phyloP scores from a whole-genome alignment of 2,797 vertebrate species.

The Phylloscopus collybita region DNA sequence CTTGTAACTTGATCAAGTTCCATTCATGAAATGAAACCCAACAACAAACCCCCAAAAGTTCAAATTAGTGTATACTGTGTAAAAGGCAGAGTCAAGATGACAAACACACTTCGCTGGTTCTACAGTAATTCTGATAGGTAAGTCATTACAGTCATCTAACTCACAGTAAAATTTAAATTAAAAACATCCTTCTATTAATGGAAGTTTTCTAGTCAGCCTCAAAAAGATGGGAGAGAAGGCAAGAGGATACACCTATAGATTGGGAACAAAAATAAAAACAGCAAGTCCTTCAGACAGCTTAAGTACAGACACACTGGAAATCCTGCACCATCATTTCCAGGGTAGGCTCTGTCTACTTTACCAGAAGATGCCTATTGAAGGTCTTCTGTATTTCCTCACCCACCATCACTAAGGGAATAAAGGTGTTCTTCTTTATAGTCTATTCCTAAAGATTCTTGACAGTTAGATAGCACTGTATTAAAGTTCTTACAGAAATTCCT shows the following conservation, averaged over 20 bases:
- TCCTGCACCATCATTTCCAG: not conserved
- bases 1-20: not conserved
- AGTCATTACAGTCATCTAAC: not conserved
- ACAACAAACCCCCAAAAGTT: not conserved
- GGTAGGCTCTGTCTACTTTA: not conserved
- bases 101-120: not conserved
- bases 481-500: not conserved
- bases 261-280: not conserved
- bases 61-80: not conserved
- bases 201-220: not conserved
- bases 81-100: not conserved
- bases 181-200: rapidly evolving
- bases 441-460: not conserved
- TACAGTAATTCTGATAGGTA: not conserved
- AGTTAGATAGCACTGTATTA: not conserved
- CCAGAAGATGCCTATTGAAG: not conserved
- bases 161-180: not conserved
- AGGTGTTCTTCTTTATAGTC: not conserved
- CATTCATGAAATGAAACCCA: not conserved
- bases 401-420: not conserved
- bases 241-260: not conserved
- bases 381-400: not conserved
- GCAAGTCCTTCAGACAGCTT: not conserved
- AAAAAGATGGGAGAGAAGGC: not conserved
- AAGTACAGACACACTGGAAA: not conserved